These are phyloP conservation scores for Leptinotarsa peninsularis DNA, from an alignment of 2,888 invertebrate species.

Conservation along the genomic window DNA sequence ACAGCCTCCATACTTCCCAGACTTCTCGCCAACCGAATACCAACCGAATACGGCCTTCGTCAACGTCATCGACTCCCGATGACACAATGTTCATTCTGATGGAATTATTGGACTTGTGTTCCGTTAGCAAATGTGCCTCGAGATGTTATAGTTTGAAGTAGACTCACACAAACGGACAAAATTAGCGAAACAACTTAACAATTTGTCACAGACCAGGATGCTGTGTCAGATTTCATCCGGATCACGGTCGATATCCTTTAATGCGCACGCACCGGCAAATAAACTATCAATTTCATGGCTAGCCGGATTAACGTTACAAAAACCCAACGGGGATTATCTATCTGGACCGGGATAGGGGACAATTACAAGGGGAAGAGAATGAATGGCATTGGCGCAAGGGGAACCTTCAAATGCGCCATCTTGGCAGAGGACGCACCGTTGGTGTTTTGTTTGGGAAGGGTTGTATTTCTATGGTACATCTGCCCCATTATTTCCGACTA, in stretches of 20 bases:
- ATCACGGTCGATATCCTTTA: conserved; percentile 38
- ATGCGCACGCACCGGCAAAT: conserved; percentile 39
- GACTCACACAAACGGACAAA: too few species aligned
- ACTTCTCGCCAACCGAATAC: too few species aligned
- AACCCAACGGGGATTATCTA: conserved; percentile 31
- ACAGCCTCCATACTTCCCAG: too few species aligned
- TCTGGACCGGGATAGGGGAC: conserved; percentile 34
- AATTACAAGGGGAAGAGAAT: conserved; percentile 42
- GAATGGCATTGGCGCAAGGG: conserved; percentile 46
- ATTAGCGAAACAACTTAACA: too few species aligned
- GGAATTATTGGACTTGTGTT: too few species aligned
- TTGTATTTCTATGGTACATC: conserved; percentile 22
- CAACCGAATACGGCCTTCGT: too few species aligned
- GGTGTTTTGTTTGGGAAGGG: conserved; percentile 35
- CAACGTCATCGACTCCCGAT: too few species aligned
- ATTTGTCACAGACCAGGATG: neutral
- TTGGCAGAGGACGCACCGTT: conserved; percentile 40
- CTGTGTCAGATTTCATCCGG: conserved; percentile 27
- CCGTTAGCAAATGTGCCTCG: too few species aligned
- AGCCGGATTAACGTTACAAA: conserved; percentile 38
- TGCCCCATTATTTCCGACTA: conserved; percentile 25
- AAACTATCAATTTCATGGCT: conserved; percentile 58
- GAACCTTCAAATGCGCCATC: conserved; percentile 47
- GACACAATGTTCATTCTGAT: too few species aligned
- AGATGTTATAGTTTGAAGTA: too few species aligned